These are phyloP conservation scores for Ochropleura plecta DNA, from an alignment of 2,888 invertebrate species.

Conservation along the genomic window DNA sequence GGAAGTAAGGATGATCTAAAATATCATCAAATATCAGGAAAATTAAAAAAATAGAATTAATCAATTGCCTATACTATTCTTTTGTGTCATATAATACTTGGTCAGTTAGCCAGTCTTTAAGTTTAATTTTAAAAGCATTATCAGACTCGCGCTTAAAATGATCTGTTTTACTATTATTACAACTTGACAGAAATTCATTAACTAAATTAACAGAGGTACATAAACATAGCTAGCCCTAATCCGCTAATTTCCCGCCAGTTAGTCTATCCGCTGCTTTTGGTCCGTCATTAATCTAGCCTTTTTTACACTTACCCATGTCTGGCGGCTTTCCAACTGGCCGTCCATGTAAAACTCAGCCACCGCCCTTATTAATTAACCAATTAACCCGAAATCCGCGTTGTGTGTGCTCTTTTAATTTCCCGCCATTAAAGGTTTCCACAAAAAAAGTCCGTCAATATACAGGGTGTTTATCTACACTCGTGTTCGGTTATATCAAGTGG, in stretches of 20 bases:
- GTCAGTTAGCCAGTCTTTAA: no score
- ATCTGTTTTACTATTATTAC: slow-evolving; percentile 14
- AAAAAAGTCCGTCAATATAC: slow-evolving; percentile 76
- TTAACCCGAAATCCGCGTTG: slow-evolving; percentile 83
- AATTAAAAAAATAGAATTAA: no score
- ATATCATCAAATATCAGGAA: no score
- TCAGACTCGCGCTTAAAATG: neutral
- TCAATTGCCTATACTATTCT: no score
- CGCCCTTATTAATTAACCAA: slow-evolving; percentile 89
- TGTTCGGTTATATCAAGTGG: slow-evolving; percentile 74
- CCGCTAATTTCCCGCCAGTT: slow-evolving; percentile 57
- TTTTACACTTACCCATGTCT: slow-evolving; percentile 80
- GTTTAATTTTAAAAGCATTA: no score
- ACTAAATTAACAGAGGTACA: slow-evolving; percentile 21
- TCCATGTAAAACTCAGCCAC: slow-evolving; percentile 81
- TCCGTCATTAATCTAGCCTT: slow-evolving; percentile 76
- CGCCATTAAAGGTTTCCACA: slow-evolving; percentile 76
- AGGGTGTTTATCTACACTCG: slow-evolving; percentile 76
- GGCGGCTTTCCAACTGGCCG: slow-evolving; percentile 83
- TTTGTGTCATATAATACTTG: no score
- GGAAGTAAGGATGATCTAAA: no score
- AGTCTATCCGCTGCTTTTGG: slow-evolving; percentile 61
- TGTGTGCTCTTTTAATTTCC: slow-evolving; percentile 85
- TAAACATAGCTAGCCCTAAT: slow-evolving; percentile 55
- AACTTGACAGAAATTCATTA: slow-evolving; percentile 16